A percentile compares a stretch with the other conserved stretches of the same genome.
phyloP scores from a whole-genome alignment of 2,797 vertebrate species.

The Sardinella longiceps region DNA sequence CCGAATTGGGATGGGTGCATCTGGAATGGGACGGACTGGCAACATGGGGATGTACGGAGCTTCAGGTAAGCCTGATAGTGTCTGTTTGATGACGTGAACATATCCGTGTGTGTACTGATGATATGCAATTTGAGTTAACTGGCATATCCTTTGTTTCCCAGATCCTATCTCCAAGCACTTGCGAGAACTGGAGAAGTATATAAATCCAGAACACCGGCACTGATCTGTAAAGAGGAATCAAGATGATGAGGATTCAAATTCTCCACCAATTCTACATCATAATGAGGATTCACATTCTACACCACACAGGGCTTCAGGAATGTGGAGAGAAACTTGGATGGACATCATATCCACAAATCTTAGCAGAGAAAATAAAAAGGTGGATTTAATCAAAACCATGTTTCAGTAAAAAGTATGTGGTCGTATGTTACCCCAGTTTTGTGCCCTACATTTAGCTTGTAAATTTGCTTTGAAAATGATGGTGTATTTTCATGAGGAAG shows the following conservation, averaged over 20 bases:
- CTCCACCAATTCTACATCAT: background rate
- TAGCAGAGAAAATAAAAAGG: background rate
- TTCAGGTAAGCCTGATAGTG: background rate
- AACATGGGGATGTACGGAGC: background rate
- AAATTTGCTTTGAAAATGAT: background rate
- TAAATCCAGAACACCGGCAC: constrained; percentile 28
- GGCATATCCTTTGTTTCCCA: constrained; percentile 25
- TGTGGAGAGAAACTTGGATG: background rate
- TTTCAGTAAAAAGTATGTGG: background rate
- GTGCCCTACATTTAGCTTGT: background rate
- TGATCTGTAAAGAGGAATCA: background rate
- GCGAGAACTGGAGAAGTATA: constrained; percentile 46
- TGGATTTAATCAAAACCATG: background rate
- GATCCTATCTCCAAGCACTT: constrained; percentile 46
- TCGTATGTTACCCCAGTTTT: background rate
- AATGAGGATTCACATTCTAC: background rate
- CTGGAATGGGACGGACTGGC: constrained; percentile 29
- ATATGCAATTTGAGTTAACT: background rate
- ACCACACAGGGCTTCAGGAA: background rate
- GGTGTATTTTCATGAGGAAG: background rate
- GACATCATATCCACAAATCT: background rate
- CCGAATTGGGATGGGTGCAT: constrained; percentile 32
- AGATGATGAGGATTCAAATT: background rate
- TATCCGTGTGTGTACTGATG: background rate
- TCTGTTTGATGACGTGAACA: background rate